Conservation (phyloP, 2,888 invertebrate genomes). For the Drosophila imparisetae region DNA sequence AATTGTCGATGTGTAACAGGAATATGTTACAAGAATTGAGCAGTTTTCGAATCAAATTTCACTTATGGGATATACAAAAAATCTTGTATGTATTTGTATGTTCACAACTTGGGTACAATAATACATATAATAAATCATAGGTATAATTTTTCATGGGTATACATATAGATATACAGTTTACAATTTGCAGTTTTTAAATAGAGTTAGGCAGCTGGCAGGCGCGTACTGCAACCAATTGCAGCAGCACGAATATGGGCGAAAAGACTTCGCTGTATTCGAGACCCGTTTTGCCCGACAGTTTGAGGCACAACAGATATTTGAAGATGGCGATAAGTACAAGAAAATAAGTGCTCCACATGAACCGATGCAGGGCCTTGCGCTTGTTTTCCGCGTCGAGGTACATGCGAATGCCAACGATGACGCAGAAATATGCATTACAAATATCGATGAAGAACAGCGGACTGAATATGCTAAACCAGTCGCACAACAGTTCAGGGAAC, state of each 20-base stretch:
- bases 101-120: conserved; percentile 12
- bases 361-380: conserved; percentile 91
- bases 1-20: conserved; percentile 5
- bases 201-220: conserved; percentile 92
- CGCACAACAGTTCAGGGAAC: conserved; percentile 84
- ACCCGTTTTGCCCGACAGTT: conserved; percentile 91
- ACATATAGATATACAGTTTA: conserved; percentile 12
- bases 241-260: conserved; percentile 94
- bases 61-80: conserved; percentile 19
- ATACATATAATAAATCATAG: conserved; percentile 26
- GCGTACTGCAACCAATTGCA: conserved; percentile 95
- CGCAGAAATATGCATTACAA: conserved; percentile 96
- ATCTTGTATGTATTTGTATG: conserved; percentile 32
- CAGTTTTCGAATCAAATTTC: background rate
- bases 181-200: conserved; percentile 49
- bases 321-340: conserved; percentile 94
- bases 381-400: conserved; percentile 90
- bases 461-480: conserved; percentile 96
- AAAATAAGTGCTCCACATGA: conserved; percentile 93
- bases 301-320: conserved; percentile 95
- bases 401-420: conserved; percentile 97
- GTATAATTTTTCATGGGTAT: conserved; percentile 5
- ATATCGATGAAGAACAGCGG: conserved; percentile 97
- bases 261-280: conserved; percentile 96
- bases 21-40: background rate